phyloP scores from a whole-genome alignment of 2,113 vertebrate species.

The Gavialis gangeticus region DNA sequence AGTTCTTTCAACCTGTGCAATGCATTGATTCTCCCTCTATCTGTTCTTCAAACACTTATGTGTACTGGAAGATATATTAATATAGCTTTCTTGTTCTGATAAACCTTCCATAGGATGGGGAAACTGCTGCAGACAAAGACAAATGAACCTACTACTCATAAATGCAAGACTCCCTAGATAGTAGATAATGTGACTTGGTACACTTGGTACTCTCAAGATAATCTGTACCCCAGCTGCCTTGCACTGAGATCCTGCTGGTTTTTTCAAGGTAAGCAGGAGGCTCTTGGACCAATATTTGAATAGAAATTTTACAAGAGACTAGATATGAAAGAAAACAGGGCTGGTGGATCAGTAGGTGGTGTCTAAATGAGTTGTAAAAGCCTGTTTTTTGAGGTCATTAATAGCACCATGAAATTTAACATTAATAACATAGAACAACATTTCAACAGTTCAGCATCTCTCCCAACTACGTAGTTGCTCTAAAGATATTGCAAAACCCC shows the following conservation, averaged over 20 bases:
- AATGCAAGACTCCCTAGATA: not conserved
- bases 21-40: accelerated
- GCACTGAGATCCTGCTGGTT: accelerated
- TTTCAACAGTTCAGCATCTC: too few species aligned
- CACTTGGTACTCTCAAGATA: accelerated
- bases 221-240: not conserved
- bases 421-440: not conserved
- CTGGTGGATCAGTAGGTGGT: not conserved
- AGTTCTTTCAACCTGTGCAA: not conserved
- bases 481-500: not conserved
- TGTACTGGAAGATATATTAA: not conserved
- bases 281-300: not conserved
- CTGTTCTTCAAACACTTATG: not conserved
- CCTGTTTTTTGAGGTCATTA: not conserved
- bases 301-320: not conserved
- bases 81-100: not conserved
- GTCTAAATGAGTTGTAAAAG: not conserved
- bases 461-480: too few species aligned
- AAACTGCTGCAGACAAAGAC: not conserved
- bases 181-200: not conserved
- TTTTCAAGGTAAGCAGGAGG: not conserved
- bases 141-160: accelerated
- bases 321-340: not conserved
- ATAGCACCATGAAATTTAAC: not conserved
- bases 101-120: not conserved